Conservation (phyloP, 2,888 invertebrate genomes). For the Lysandra bellargus region DNA sequence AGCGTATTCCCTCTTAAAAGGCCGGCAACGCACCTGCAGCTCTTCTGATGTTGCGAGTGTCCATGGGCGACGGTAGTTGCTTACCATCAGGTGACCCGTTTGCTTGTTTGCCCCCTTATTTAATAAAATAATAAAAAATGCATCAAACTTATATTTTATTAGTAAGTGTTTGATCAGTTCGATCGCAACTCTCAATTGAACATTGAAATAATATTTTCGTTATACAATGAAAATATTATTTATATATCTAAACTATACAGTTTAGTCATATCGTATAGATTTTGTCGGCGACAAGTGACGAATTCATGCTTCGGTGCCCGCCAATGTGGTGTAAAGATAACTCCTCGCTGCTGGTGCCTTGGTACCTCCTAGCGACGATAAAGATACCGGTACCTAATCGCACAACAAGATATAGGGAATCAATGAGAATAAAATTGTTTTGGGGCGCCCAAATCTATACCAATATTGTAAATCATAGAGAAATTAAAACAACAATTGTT, state of each 20-base stretch:
- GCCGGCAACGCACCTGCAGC: too few species aligned
- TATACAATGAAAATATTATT: not conserved
- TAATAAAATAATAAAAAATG: too few species aligned
- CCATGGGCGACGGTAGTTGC: too few species aligned
- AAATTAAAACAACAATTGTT: too few species aligned
- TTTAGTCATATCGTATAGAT: not conserved
- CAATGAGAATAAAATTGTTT: not conserved
- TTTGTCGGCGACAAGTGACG: not conserved
- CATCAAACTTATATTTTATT: too few species aligned
- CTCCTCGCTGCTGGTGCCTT: not conserved
- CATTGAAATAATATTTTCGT: not conserved
- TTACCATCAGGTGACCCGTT: too few species aligned
- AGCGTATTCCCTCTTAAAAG: too few species aligned
- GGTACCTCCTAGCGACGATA: not conserved
- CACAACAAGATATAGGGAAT: not conserved
- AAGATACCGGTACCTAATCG: not conserved
- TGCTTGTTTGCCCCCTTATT: too few species aligned
- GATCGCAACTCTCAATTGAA: not conserved
- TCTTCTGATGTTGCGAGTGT: too few species aligned
- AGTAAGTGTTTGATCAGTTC: too few species aligned
- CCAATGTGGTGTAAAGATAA: slow-evolving; percentile 14
- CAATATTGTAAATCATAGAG: not conserved
- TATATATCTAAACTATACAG: not conserved
- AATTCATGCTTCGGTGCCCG: not conserved
- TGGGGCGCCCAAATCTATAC: not conserved